A percentile compares a stretch with the other conserved stretches of the same genome.
phyloP scores from a whole-genome alignment of 1,140 invertebrate species.

The Capitella teleta region DNA sequence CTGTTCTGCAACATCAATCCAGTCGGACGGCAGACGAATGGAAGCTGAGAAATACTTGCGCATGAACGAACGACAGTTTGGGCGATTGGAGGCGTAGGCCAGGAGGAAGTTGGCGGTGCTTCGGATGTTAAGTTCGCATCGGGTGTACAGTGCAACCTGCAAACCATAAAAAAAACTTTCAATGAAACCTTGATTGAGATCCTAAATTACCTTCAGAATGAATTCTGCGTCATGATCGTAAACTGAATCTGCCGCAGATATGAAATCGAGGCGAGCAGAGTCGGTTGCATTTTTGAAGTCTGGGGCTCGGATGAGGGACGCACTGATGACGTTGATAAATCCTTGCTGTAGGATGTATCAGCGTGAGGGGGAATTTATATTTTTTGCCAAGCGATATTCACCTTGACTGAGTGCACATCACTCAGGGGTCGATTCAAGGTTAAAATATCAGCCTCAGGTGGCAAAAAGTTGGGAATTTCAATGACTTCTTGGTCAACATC shows the following conservation, averaged over 20 bases:
- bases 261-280: slow-evolving; percentile 21
- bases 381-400: too few relatives aligned
- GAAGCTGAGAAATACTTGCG: slow-evolving; percentile 38
- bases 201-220: slow-evolving; percentile 38
- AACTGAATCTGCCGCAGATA: slow-evolving; percentile 22
- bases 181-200: not conserved
- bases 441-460: too few relatives aligned
- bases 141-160: slow-evolving; percentile 42
- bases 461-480: too few relatives aligned
- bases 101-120: slow-evolving; percentile 44
- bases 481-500: too few relatives aligned
- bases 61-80: slow-evolving; percentile 33
- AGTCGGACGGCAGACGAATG: slow-evolving; percentile 43
- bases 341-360: too few relatives aligned
- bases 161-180: slow-evolving; percentile 8
- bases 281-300: slow-evolving; percentile 32
- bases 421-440: too few relatives aligned
- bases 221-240: slow-evolving; percentile 42
- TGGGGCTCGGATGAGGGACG: slow-evolving; percentile 36
- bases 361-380: too few relatives aligned
- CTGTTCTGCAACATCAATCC: slow-evolving; percentile 45
- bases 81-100: slow-evolving; percentile 33
- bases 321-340: slow-evolving; percentile 35
- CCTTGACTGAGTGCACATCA: too few relatives aligned
- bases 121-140: slow-evolving; percentile 43